A percentile compares a stretch with the other conserved stretches of the same genome.
Evolutionary conservation across 1,140 invertebrate species (phyloP).

Genomic region (Pollicipes pollicipes): DNA sequence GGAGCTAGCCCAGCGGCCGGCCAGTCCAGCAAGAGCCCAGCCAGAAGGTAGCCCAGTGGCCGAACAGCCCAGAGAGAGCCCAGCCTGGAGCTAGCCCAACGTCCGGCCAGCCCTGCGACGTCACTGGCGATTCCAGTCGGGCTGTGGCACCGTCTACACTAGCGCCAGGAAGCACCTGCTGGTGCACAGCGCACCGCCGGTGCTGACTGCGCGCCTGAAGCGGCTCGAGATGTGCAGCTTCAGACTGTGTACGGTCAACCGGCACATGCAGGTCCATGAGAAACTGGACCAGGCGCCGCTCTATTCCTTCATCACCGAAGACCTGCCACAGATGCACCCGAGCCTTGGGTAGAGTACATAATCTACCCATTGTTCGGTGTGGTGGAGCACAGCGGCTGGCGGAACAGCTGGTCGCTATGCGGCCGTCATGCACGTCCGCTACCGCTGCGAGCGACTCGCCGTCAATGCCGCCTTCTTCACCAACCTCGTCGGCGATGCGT

Average conservation of each 20-base stretch:
- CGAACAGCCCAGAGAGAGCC: no score
- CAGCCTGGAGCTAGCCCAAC: no score
- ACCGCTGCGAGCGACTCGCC: no score
- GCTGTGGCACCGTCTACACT: constrained; percentile 59
- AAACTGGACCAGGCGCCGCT: constrained; percentile 76
- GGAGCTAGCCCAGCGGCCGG: no score
- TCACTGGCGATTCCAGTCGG: constrained; percentile 22
- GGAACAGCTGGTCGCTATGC: constrained; percentile 88
- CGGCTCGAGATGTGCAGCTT: constrained; percentile 52
- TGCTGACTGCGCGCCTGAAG: constrained; percentile 88
- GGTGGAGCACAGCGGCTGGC: no score
- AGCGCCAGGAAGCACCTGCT: constrained; percentile 81
- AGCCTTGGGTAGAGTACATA: no score
- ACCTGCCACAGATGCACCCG: constrained; percentile 39
- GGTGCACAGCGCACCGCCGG: constrained; percentile 70
- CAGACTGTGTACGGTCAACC: constrained; percentile 55
- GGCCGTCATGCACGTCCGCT: constrained; percentile 52
- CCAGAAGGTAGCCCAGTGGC: constrained; percentile 6
- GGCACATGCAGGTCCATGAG: constrained; percentile 70
- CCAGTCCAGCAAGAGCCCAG: no score
- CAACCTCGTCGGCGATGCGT: no score
- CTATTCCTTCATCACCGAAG: constrained; percentile 57
- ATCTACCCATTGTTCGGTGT: no score
- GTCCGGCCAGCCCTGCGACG: no score
- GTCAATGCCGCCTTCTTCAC: neutral